Percentiles rank a stretch among this genome's conserved stretches.
Conservation (phyloP, 2,888 invertebrate species). For the Nomada flava region DNA sequence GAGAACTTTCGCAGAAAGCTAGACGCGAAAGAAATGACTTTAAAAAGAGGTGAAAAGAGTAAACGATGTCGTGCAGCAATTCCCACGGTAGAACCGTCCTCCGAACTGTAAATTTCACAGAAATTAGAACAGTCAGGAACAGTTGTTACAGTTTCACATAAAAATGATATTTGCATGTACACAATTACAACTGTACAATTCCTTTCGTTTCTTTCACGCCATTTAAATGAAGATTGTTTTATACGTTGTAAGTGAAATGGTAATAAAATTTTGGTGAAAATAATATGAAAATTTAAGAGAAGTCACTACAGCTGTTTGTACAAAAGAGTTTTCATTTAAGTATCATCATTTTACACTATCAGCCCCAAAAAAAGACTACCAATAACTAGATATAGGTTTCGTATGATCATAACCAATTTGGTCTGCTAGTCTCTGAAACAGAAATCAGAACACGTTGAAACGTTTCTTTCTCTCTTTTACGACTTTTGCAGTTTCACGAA, state of each 20-base stretch:
- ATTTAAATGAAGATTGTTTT: constrained; percentile 41
- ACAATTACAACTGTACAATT: constrained; percentile 38
- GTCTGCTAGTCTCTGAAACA: constrained; percentile 84
- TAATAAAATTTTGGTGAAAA: constrained; percentile 10
- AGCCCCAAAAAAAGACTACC: constrained; percentile 70
- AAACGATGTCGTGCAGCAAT: constrained; percentile 80
- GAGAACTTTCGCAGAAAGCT: constrained; percentile 23
- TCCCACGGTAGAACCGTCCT: constrained; percentile 80
- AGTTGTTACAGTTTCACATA: constrained; percentile 59
- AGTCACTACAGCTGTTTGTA: constrained; percentile 22
- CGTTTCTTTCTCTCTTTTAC: constrained; percentile 70
- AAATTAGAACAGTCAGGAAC: constrained; percentile 83
- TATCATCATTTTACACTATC: constrained; percentile 58
- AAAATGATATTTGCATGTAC: constrained; percentile 25
- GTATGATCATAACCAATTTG: constrained; percentile 79
- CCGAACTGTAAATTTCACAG: constrained; percentile 84
- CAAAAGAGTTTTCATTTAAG: constrained; percentile 30
- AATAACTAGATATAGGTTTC: constrained; percentile 71
- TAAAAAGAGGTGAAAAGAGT: constrained; percentile 70
- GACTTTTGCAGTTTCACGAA: constrained; percentile 65
- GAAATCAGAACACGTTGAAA: constrained; percentile 83
- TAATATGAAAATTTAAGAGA: constrained; percentile 31
- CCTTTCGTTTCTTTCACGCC: constrained; percentile 62
- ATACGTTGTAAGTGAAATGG: constrained; percentile 27
- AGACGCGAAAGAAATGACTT: constrained; percentile 40